Percentiles rank a stretch among this genome's conserved stretches.
These are phyloP conservation scores for Epirrhoe tristata DNA, from an alignment of 2,888 invertebrate species.

Conservation along the genomic window DNA sequence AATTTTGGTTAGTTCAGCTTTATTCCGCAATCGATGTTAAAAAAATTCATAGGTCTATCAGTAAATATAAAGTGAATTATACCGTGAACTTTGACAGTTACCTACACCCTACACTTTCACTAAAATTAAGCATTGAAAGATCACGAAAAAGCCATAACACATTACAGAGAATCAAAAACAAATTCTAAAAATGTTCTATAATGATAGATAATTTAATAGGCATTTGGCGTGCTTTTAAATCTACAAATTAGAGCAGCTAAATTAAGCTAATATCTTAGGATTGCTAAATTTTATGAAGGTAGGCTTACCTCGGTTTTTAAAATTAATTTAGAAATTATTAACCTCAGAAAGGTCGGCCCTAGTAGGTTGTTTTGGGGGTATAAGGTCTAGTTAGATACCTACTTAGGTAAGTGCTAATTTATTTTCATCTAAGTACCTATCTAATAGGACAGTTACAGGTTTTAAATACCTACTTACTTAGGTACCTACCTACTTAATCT, in stretches of 20 bases:
- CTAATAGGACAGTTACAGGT: too few species aligned
- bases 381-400: too few species aligned
- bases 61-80: not conserved
- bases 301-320: not conserved
- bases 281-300: not conserved
- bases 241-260: conserved; percentile 33
- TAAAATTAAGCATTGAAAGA: conserved; percentile 42
- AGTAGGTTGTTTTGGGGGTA: too few species aligned
- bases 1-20: too few species aligned
- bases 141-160: conserved; percentile 71
- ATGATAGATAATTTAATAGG: conserved; percentile 34
- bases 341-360: too few species aligned
- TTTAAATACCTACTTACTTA: too few species aligned
- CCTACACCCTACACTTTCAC: conserved; percentile 45
- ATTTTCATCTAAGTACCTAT: too few species aligned
- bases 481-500: too few species aligned
- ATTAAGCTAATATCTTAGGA: not conserved
- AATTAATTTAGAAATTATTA: too few species aligned
- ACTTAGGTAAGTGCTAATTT: too few species aligned
- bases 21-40: too few species aligned
- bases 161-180: conserved; percentile 58
- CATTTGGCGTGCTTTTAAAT: conserved; percentile 44
- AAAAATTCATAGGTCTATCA: too few species aligned
- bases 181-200: conserved; percentile 55
- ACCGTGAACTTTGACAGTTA: conserved; percentile 35